A percentile compares a stretch with the other conserved stretches of the same genome.
phyloP scores from a whole-genome alignment of 2,888 invertebrate genomes.

The Limnephilus auricula region DNA sequence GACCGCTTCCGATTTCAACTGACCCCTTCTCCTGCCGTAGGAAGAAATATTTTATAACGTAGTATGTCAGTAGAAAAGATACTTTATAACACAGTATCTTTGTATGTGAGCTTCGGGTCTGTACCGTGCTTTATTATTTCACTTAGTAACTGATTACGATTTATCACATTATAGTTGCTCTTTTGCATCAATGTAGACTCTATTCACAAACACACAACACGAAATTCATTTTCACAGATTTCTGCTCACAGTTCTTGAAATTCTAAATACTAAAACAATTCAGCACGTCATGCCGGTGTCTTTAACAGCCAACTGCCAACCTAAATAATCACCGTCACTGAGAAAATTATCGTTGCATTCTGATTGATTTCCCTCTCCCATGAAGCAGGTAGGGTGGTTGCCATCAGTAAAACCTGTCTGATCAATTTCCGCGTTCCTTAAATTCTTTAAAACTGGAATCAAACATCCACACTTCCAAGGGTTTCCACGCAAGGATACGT shows the following conservation, averaged over 20 bases:
- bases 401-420: background rate
- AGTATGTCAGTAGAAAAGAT: no score
- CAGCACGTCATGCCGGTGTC: background rate
- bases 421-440: background rate
- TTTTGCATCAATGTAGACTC: no score
- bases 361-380: background rate
- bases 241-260: background rate
- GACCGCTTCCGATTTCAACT: no score
- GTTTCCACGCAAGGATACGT: background rate
- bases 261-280: background rate
- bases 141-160: no score
- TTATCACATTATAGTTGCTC: no score
- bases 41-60: no score
- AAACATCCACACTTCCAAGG: slow-evolving; percentile 37
- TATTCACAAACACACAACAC: no score
- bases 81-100: no score
- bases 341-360: slow-evolving; percentile 6
- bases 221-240: background rate
- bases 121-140: no score
- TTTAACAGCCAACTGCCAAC: background rate
- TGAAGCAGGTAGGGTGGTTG: slow-evolving; percentile 11
- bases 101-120: no score
- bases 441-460: background rate
- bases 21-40: no score
- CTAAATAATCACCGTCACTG: background rate